Evolutionary conservation across 92 coral and sea anemone genomes (phyloP).

Genomic region (Palythoa heliodiscus): DNA sequence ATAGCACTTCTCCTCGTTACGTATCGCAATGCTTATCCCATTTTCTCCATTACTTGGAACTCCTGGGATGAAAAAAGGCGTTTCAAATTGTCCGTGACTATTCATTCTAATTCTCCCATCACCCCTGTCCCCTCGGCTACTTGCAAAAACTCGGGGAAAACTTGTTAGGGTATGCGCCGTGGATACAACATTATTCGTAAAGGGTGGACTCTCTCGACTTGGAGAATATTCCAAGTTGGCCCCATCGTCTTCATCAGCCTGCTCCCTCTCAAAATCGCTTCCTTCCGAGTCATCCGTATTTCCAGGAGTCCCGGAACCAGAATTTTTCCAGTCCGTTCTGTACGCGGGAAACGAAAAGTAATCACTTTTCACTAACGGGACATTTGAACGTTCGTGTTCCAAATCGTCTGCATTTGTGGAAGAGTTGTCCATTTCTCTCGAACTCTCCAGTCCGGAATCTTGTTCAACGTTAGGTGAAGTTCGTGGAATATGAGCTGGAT

Average conservation of each 20-base stretch:
- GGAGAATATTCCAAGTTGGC: conserved; percentile 30
- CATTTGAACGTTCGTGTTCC: conserved; percentile 22
- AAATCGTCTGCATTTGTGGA: conserved; percentile 31
- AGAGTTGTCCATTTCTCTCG: conserved; percentile 42
- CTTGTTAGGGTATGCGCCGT: conserved; percentile 17
- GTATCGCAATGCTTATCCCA: conserved; percentile 74
- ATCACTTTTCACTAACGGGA: conserved; percentile 61
- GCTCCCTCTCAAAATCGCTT: conserved; percentile 54
- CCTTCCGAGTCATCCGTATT: conserved; percentile 51
- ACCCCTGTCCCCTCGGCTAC: conserved; percentile 30
- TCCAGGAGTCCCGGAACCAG: conserved; percentile 42
- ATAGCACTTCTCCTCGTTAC: conserved; percentile 59
- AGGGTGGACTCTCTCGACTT: conserved; percentile 35
- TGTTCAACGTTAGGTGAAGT: conserved; percentile 24
- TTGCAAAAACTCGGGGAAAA: not conserved
- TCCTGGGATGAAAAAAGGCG: conserved; percentile 64
- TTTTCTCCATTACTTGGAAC: conserved; percentile 71
- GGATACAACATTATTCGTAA: not conserved
- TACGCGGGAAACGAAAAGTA: conserved; percentile 98
- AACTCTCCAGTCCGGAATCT: conserved; percentile 32
- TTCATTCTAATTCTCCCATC: conserved; percentile 30
- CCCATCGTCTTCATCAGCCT: conserved; percentile 15
- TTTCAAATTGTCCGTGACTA: conserved; percentile 11
- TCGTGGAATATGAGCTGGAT: not conserved
- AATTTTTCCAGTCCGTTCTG: conserved; percentile 69